These are phyloP conservation scores for Athrips mouffetella DNA, from an alignment of 2,888 invertebrate species.

Conservation along the genomic window DNA sequence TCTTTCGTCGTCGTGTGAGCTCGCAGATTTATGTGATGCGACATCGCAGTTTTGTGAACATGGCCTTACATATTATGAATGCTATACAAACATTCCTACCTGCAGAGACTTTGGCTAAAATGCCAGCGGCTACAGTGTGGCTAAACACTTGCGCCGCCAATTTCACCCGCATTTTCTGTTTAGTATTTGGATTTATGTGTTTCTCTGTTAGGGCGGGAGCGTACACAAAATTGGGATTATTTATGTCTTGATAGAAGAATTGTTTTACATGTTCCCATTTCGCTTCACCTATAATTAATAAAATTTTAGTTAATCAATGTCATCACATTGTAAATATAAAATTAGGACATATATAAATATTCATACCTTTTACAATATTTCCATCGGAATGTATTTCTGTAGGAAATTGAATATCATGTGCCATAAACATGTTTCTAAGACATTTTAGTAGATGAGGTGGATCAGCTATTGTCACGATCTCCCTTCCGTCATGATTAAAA, in stretches of 20 bases:
- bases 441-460: conserved; percentile 25
- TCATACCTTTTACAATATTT: neutral
- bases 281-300: neutral
- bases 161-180: conserved; percentile 23
- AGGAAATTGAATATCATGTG: conserved; percentile 10
- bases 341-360: neutral
- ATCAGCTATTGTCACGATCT: conserved; percentile 21
- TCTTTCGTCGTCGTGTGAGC: too few species aligned
- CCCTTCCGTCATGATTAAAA: conserved; percentile 6
- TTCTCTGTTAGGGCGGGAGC: conserved; percentile 3
- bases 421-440: conserved; percentile 22
- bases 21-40: too few species aligned
- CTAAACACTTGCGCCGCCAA: conserved; percentile 25
- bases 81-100: neutral
- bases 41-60: too few species aligned
- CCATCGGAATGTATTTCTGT: neutral
- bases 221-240: conserved; percentile 1
- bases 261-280: neutral
- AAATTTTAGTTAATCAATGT: neutral
- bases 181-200: conserved; percentile 25
- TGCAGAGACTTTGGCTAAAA: conserved; percentile 19
- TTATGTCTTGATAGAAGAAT: neutral
- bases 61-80: too few species aligned
- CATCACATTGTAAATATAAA: neutral
- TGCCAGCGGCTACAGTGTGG: conserved; percentile 23